A percentile compares a stretch with the other conserved stretches of the same genome.
phyloP scores from a whole-genome alignment of 2,113 vertebrate species.

The Symphodus melops region DNA sequence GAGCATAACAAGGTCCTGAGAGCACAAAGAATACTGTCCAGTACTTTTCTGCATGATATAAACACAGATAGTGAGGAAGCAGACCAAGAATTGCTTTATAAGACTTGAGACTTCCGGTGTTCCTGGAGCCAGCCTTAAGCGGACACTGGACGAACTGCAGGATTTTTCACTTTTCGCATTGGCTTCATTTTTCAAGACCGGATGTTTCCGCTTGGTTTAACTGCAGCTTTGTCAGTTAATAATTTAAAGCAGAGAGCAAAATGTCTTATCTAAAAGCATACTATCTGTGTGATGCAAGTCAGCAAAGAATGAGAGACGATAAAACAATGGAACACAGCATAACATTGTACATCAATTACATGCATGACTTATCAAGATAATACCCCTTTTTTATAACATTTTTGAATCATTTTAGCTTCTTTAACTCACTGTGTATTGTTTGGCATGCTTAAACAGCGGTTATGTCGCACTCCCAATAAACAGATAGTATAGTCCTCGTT shows the following conservation, averaged over 20 bases:
- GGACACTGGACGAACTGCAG: too few relatives aligned
- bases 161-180: too few relatives aligned
- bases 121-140: too few relatives aligned
- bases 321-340: constrained; percentile 14
- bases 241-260: constrained; percentile 20
- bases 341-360: constrained; percentile 28
- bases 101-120: too few relatives aligned
- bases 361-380: constrained; percentile 6
- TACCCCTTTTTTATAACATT: not conserved
- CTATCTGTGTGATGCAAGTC: constrained; percentile 27
- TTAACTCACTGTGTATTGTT: not conserved
- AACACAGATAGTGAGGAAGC: too few relatives aligned
- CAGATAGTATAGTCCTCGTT: too few relatives aligned
- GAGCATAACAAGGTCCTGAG: too few relatives aligned
- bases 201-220: too few relatives aligned
- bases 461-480: not conserved
- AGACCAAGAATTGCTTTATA: too few relatives aligned
- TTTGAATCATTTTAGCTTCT: not conserved
- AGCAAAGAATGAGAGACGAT: constrained; percentile 10
- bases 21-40: too few relatives aligned
- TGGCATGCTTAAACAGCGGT: not conserved
- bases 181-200: too few relatives aligned
- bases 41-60: too few relatives aligned
- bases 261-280: constrained; percentile 22
- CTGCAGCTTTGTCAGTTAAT: constrained; percentile 10